These are phyloP conservation scores for Agrotis clavis DNA, from an alignment of 2,888 invertebrate genomes.

Conservation along the genomic window DNA sequence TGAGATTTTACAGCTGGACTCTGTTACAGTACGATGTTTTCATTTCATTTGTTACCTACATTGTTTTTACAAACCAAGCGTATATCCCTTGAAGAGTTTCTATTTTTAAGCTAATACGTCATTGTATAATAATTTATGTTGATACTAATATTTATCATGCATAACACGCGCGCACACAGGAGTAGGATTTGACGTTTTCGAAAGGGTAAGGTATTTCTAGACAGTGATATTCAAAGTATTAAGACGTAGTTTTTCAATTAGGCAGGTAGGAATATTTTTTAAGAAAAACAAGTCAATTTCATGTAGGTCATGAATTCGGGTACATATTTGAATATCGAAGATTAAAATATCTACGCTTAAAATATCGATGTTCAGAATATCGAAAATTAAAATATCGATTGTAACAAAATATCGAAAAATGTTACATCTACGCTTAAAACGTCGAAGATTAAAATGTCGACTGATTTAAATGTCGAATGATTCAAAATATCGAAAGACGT, in stretches of 20 bases:
- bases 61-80: slow-evolving; percentile 26
- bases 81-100: slow-evolving; percentile 5
- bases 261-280: too few species aligned
- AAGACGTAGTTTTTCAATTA: neutral
- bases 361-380: too few species aligned
- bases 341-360: too few species aligned
- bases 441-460: too few species aligned
- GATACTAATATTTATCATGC: slow-evolving; percentile 15
- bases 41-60: slow-evolving; percentile 16
- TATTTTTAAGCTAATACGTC: slow-evolving; percentile 25
- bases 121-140: slow-evolving; percentile 21
- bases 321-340: too few species aligned
- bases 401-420: too few species aligned
- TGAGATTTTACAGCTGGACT: slow-evolving; percentile 65
- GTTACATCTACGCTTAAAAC: too few species aligned
- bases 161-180: neutral
- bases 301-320: too few species aligned
- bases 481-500: too few species aligned
- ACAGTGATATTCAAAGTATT: neutral
- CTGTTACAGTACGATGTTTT: slow-evolving; percentile 19
- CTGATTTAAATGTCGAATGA: too few species aligned
- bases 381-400: too few species aligned
- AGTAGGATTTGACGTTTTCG: neutral
- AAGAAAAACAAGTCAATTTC: too few species aligned
- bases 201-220: neutral